Evolutionary conservation across 2,888 invertebrate species (phyloP).

Genomic region (Eutolmus rufibarbis): DNA sequence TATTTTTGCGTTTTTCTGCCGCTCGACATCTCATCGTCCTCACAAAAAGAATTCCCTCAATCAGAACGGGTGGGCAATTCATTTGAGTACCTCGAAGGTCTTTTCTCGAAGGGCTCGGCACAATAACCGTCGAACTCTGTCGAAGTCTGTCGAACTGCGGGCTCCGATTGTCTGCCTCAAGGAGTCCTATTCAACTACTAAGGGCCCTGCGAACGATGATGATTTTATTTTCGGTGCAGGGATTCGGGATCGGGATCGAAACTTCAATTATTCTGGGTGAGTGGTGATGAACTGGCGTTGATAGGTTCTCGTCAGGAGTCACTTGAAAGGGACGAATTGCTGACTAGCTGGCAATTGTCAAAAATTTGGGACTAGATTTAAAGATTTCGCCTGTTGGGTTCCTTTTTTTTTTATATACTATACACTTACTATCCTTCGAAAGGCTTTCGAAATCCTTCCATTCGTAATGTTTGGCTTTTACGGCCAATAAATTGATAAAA

Average conservation of each 20-base stretch:
- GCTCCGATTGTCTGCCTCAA: neutral
- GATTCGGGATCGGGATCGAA: neutral
- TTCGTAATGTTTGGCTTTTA: neutral
- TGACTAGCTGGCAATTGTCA: neutral
- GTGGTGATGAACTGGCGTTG: neutral
- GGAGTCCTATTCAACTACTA: neutral
- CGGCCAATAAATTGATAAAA: neutral
- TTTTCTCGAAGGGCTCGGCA: neutral
- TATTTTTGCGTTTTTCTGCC: neutral
- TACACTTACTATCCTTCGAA: neutral
- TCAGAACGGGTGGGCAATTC: neutral
- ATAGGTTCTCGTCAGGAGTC: neutral
- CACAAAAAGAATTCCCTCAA: neutral
- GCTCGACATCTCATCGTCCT: neutral
- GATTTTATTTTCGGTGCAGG: neutral
- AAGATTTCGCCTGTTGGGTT: neutral
- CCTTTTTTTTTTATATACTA: neutral
- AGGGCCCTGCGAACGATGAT: neutral
- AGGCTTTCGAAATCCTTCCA: neutral
- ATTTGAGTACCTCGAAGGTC: neutral
- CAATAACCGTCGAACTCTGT: neutral
- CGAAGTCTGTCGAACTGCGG: neutral
- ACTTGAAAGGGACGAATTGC: neutral
- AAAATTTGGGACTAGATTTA: neutral
- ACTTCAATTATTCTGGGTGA: neutral